Conservation (phyloP, 2,888 invertebrate species). For the Himalopsyche japonica region DNA sequence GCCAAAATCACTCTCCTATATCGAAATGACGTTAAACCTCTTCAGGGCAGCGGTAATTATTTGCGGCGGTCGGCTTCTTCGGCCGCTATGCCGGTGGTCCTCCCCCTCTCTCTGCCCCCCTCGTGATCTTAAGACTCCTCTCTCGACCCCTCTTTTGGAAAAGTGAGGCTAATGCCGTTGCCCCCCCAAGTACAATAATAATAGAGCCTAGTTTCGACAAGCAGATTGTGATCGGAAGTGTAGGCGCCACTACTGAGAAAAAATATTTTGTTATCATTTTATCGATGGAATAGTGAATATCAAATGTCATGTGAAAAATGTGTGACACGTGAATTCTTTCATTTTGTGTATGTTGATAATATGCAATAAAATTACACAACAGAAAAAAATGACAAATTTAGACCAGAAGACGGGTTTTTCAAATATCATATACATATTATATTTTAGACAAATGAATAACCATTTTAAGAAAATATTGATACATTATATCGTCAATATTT, state of each 20-base stretch:
- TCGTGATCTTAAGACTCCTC: background rate
- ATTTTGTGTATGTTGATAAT: too few relatives aligned
- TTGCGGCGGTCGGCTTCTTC: conserved; percentile 34
- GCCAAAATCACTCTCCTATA: background rate
- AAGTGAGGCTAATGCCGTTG: background rate
- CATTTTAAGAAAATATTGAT: too few relatives aligned
- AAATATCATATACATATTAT: too few relatives aligned
- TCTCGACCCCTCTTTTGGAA: background rate
- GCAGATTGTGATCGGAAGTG: background rate
- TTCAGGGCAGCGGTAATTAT: conserved; percentile 22
- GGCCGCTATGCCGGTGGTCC: conserved; percentile 33
- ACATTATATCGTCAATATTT: too few relatives aligned
- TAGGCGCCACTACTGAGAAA: background rate
- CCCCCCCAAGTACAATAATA: background rate
- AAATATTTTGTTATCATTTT: too few relatives aligned
- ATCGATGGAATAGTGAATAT: too few relatives aligned
- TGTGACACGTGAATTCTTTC: too few relatives aligned
- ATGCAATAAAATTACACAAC: too few relatives aligned
- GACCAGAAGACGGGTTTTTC: too few relatives aligned
- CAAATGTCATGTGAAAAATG: too few relatives aligned
- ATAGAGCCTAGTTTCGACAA: background rate
- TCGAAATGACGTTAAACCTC: background rate
- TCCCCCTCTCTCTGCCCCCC: background rate
- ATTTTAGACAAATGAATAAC: too few relatives aligned
- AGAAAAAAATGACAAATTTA: too few relatives aligned